A percentile compares a stretch with the other conserved stretches of the same genome.
These are phyloP conservation scores for Gobio occitaniae DNA, from an alignment of 2,797 vertebrate genomes.

Conservation along the genomic window DNA sequence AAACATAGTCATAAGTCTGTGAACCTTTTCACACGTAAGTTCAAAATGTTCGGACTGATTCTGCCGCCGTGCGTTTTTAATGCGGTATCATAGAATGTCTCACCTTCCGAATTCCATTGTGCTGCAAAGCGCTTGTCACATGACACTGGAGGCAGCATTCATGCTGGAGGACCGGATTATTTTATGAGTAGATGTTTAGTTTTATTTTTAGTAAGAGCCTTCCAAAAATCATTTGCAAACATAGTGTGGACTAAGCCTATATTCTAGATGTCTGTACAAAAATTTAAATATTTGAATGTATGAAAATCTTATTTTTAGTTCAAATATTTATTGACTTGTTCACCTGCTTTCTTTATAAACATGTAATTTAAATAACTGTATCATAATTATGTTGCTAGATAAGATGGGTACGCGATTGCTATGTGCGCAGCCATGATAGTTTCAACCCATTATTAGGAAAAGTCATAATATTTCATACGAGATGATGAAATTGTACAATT, in stretches of 20 bases:
- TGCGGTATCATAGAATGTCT: conserved; percentile 20
- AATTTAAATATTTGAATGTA: background rate
- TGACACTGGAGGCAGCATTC: background rate
- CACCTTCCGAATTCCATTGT: background rate
- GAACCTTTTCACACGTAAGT: conserved; percentile 51
- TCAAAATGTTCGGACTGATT: conserved; percentile 11
- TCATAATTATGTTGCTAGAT: background rate
- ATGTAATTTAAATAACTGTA: background rate
- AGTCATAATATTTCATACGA: background rate
- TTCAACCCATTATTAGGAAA: background rate
- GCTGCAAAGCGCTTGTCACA: background rate
- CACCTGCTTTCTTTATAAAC: too few relatives aligned
- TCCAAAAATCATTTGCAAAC: background rate
- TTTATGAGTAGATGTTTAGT: background rate
- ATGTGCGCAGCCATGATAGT: background rate
- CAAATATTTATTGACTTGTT: background rate
- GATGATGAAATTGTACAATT: background rate
- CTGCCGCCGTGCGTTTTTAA: background rate
- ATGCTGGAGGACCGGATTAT: background rate
- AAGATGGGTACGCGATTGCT: background rate
- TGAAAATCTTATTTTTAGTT: background rate
- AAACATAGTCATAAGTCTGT: conserved; percentile 57
- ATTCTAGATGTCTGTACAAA: background rate
- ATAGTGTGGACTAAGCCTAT: background rate
- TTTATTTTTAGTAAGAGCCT: background rate